A percentile compares a stretch with the other conserved stretches of the same genome.
These are phyloP conservation scores for Bombus vancouverensis DNA, from an alignment of 1,140 invertebrate species.

Conservation along the genomic window DNA sequence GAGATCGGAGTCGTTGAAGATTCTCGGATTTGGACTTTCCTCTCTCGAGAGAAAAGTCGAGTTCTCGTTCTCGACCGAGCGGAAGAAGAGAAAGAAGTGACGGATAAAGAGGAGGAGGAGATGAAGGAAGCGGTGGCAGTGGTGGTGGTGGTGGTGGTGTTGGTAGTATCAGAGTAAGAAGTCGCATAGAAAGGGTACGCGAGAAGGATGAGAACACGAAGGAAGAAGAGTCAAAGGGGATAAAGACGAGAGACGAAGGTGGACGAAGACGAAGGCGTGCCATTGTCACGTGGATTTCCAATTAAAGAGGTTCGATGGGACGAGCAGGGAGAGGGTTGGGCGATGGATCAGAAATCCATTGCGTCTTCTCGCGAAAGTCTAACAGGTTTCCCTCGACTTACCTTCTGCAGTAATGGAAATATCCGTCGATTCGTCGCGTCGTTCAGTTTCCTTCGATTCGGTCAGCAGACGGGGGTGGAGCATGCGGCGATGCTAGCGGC, in stretches of 20 bases:
- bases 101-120: background rate
- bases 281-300: constrained; percentile 72
- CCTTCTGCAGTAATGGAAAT: background rate
- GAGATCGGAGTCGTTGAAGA: constrained; percentile 53
- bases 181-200: background rate
- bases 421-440: constrained; percentile 18
- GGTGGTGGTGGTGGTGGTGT: too few relatives aligned
- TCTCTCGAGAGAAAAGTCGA: constrained; percentile 24
- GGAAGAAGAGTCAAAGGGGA: background rate
- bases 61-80: constrained; percentile 20
- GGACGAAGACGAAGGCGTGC: constrained; percentile 44
- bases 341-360: constrained; percentile 54
- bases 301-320: constrained; percentile 63
- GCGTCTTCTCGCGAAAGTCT: constrained; percentile 21
- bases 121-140: too few relatives aligned
- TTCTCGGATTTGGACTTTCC: constrained; percentile 49
- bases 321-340: background rate
- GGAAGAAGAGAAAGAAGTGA: constrained; percentile 7
- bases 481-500: background rate
- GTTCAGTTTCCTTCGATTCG: constrained; percentile 37
- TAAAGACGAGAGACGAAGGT: constrained; percentile 36
- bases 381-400: constrained; percentile 29
- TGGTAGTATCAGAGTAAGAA: background rate
- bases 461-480: background rate
- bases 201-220: background rate